Evolutionary conservation across 2,797 vertebrate species (phyloP).

Genomic region (Paramormyrops hopkinsi): DNA sequence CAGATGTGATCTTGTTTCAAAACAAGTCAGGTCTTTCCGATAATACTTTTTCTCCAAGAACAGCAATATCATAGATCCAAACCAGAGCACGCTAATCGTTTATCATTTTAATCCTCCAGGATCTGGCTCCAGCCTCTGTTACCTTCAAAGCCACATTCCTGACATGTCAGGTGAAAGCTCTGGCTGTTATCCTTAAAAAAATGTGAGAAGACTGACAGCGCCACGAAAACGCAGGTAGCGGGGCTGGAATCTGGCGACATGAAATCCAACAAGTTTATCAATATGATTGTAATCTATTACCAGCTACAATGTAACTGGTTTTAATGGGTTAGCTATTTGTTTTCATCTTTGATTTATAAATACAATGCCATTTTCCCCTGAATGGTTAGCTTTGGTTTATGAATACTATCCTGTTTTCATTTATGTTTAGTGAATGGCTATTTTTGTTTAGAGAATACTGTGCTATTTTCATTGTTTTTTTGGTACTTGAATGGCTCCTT

Average conservation of each 20-base stretch:
- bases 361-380: not conserved
- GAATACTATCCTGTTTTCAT: not conserved
- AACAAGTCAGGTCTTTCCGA: not conserved
- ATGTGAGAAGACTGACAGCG: not conserved
- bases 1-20: not conserved
- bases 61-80: not conserved
- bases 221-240: not conserved
- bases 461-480: not conserved
- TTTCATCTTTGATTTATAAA: not conserved
- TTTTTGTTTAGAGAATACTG: not conserved
- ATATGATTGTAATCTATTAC: not conserved
- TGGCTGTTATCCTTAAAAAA: not conserved
- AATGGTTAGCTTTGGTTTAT: not conserved
- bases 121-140: not conserved
- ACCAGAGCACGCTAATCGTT: not conserved
- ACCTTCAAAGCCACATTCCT: slow-evolving; percentile 7
- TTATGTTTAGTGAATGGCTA: not conserved
- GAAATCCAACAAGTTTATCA: not conserved
- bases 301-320: not conserved
- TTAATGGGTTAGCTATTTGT: not conserved
- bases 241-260: not conserved
- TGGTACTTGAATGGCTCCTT: not conserved
- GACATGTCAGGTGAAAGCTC: slow-evolving; percentile 10
- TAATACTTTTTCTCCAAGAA: not conserved
- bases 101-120: not conserved